Evolutionary conservation across 2,888 invertebrate species (phyloP), one percentile per base, ranked within the genome.

Genomic region (Campopleginae sp.): DNA sequence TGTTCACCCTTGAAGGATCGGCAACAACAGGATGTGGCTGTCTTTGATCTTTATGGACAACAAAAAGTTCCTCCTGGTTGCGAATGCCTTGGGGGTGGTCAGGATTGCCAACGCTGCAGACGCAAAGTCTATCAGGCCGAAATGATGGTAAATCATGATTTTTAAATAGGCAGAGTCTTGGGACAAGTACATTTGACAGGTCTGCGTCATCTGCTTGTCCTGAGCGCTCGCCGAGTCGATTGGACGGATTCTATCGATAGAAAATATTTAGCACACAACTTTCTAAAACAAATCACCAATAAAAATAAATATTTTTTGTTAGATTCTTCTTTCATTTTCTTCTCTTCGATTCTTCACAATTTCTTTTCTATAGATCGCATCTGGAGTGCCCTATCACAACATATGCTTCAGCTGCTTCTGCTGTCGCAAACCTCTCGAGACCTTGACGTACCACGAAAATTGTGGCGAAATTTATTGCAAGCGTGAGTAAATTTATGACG

Each of bases 391-490:
- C 0, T 95, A 94, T 87, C 95, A 95, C 90, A 94, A 93, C 61
- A 94, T 94, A 86, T 95, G 95, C 91, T 95, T 95, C 90, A 94
- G 94, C 63, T 95, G 95, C 88, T 94, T 92, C 87, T 94, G 94
- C 88, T 95, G 95, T 86, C 93, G 94, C 71, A 95, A 94, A 87
- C 94, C 94, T 4, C 89, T 95, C 86, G 94, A 94, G 85, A 91
- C 94, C 14, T 91, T 94, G 86, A 95, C 93, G 58, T 94, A 94
- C 77, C 94, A 94, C 81, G 94, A 95, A 86, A 94, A 94, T 81
- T 94, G 94, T 68, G 94, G 94, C 12, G 94, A 95, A 89, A 94
- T 95, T 87, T 95, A 94, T 89, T 95, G 95, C 89, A 94, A 94
- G 92, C 94, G 95, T 95, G 91, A 93, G 94, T 92, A 77, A n/a